Base-by-base conservation (phyloP, 2,113 vertebrate species). In the Rhabdomys dilectus region DNA sequence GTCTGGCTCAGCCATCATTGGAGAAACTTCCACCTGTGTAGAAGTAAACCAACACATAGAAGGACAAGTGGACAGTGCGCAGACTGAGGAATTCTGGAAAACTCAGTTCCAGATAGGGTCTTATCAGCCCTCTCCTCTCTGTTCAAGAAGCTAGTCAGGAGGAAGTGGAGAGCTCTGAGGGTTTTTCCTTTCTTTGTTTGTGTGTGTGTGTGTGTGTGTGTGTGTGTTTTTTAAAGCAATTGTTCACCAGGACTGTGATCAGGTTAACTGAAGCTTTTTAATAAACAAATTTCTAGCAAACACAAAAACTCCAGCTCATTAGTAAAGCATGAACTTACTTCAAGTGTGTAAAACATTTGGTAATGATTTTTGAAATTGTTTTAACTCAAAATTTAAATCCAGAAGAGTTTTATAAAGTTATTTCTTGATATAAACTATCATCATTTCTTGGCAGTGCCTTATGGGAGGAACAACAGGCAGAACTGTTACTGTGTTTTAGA, bases 221-320 rank as follows among this genome's bases (percentile, higher is more conserved):
- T 68, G 10, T 68, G 58, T 24, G 12, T 9, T 26, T 64, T 66
- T 29, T 36, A 36, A n/a, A 70, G 68, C 16, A 85, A 11, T 84
- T 73, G 56, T 84, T 88, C n/a, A 34, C 7, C 21, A 88, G 19
- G 53, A 77, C 19, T 62, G 36, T 24, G 24, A 66, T 96, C 19
- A 94, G 31, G 48, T 58, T 90, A 51, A 68, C 51, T 56, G 62
- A 92, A 88, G 31, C 42, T 66, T 94, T 95, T 78, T 88, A 39
- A 56, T 75, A 76, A 91, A 88, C 8, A 92, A 70, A 70, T 51
- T 88, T 31, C 31, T 16, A 78, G 19, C 13, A 70, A 91, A 48
- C n/a, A 24, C 89, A 94, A 60, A 8, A 75, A 62, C 51, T 66
- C 92, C 22, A 45, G 8, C 80, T 51, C 81, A 42, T 62, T 15